phyloP scores from a whole-genome alignment of 2,113 vertebrate genomes.

The Nipponia nippon region DNA sequence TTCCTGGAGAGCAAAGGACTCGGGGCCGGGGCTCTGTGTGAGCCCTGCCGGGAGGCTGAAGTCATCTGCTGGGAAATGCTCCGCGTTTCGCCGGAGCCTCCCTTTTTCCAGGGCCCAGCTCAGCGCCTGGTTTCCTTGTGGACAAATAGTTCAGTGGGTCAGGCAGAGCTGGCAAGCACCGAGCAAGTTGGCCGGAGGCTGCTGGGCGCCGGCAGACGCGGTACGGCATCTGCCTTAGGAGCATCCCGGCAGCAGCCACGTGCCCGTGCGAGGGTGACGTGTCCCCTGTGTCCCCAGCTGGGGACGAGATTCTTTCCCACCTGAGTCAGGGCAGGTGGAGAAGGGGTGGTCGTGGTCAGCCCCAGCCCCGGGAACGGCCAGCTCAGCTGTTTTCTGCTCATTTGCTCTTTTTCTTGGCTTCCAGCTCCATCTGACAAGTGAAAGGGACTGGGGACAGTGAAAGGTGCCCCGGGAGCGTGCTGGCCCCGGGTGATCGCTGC shows the following conservation, averaged over 20 bases:
- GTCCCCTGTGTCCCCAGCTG: accelerated
- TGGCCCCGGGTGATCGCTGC: not conserved
- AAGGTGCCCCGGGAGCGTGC: accelerated
- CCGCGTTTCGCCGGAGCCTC: not conserved
- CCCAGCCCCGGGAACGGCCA: not conserved
- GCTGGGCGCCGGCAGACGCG: accelerated
- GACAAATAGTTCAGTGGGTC: slow-evolving; percentile 25
- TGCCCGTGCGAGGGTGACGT: not conserved
- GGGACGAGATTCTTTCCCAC: not conserved
- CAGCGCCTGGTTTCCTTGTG: not conserved
- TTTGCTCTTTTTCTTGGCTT: not conserved
- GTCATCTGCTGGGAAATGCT: slow-evolving; percentile 42
- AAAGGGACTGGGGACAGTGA: not conserved
- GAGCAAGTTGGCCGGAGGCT: not conserved
- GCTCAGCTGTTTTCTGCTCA: not conserved
- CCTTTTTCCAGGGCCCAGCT: not conserved
- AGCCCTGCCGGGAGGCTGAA: slow-evolving; percentile 9
- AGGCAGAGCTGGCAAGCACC: not conserved
- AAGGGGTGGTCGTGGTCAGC: accelerated
- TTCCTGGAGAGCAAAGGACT: slow-evolving; percentile 52
- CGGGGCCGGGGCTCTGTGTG: not conserved
- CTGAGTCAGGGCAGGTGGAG: accelerated
- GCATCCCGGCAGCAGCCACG: not conserved
- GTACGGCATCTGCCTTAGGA: not conserved
- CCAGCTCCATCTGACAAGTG: not conserved